These are phyloP conservation scores for Podotricha telesiphe DNA, from an alignment of 2,888 invertebrate genomes.

Conservation along the genomic window DNA sequence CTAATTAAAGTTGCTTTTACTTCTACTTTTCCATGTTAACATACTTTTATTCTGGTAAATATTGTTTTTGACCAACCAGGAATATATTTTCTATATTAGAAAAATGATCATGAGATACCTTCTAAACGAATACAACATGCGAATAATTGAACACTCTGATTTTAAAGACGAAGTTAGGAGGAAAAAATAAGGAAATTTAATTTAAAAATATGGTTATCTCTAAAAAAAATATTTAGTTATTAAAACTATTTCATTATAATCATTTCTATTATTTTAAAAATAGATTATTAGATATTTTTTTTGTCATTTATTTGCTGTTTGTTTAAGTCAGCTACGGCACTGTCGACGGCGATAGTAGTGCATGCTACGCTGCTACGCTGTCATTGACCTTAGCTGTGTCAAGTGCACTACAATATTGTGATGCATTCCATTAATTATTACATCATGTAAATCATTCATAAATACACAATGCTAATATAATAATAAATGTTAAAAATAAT, in stretches of 20 bases:
- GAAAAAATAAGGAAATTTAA: not conserved
- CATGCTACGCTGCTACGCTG: conserved; percentile 55
- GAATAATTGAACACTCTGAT: too few species aligned
- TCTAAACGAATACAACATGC: too few species aligned
- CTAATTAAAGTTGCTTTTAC: not conserved
- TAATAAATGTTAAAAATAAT: too few species aligned
- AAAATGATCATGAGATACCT: not conserved
- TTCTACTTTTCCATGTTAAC: not conserved
- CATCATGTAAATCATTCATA: conserved; percentile 26
- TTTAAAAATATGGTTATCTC: not conserved
- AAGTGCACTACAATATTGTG: conserved; percentile 65
- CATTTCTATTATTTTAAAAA: not conserved
- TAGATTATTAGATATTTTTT: not conserved
- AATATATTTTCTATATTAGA: conserved; percentile 1
- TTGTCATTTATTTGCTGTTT: not conserved
- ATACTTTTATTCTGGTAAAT: not conserved
- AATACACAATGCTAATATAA: not conserved
- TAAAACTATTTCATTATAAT: not conserved
- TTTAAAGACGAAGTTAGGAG: too few species aligned
- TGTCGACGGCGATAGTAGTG: conserved; percentile 29
- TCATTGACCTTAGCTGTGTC: conserved; percentile 69
- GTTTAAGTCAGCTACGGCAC: conserved; percentile 29
- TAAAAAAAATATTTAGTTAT: too few species aligned
- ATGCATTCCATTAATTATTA: conserved; percentile 47
- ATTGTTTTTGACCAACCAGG: too few species aligned